Base-by-base conservation (phyloP, 1,140 invertebrate species). In the Drosophila elegans region DNA sequence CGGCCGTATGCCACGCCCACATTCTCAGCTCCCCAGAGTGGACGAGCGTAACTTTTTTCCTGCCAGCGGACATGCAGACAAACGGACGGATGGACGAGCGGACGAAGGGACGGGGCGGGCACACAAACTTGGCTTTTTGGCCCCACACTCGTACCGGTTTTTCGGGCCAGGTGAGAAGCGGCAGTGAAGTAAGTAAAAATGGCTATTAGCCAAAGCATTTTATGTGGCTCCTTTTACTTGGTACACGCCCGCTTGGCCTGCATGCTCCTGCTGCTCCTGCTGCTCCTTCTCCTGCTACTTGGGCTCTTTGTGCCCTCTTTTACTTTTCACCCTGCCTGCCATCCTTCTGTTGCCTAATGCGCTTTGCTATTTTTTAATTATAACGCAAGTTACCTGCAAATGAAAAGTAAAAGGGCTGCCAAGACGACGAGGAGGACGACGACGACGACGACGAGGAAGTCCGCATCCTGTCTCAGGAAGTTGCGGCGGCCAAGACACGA, bases 321-420 rank as follows among this genome's bases (percentile, higher is more conserved):
- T 5, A 6, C 3, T 11, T 32, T 13, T 52, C 60, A 21, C 46
- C 25, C 34, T 56, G 68, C 34, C 74, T 55, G 72, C 48, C 74
- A 59, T 67, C 71, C 68, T 78, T 83, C 83, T 86, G 83, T 89
- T 88, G 83, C 84, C 84, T 86, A 86, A 86, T 89, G 84, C 84
- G 83, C 83, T 86, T 89, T 86, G 84, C 83, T 83, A 86, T 86
- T 86, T 88, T 86, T 86, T 86, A 86, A 86, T 86, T 86, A 86
- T 86, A 86, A 79, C 84, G 79, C 80, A 86, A 86, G 83, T 86
- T 86, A 86, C 83, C 83, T 86, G 83, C 76, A 75, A 86, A 83
- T 86, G 83, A 89, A 86, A 86, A 86, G 83, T 89, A 86, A 85
- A 89, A 86, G 84, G 80, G 84, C 83, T 86, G 83, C 83, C 83